Evolutionary conservation across 2,797 vertebrate species (phyloP), one percentile per base, ranked within the genome.

Genomic region (Agapornis canus): DNA sequence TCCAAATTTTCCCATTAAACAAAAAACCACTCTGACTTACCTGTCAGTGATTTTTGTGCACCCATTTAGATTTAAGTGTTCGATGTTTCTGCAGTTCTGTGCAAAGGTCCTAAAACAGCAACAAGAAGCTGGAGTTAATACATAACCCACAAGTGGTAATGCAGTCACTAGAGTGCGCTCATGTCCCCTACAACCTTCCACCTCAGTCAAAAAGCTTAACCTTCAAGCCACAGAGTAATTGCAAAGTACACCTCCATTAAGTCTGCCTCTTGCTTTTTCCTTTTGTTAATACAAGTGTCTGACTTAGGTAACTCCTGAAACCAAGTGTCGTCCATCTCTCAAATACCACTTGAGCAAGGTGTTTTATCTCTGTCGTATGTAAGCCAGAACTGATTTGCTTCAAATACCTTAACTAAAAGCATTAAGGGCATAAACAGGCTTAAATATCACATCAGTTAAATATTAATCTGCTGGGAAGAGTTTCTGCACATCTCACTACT

Each of bases 41-140:
- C 97, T 98, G 98, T 99, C 99, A 26, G 99, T 99, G 97, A 99
- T 99, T 98, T 99, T 99, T 94, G 99, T 99, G 98, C 99, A 99
- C 89, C 99, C 99, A 26, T 99, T 99, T 89, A 99, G 98, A 97
- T 99, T 99, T 96, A 99, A 97, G 89, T 99, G 98, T 94, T 99
- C 99, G 9, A 99, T 99, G 97, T 99, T 99, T 83, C 99, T 98
- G 97, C 99, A 99, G 98, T 99, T 99, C 98, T 99, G 99, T 73
- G 99, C 98, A 97, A 99, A 99, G 18, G 99, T 99, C 97, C 99
- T 99, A 95, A 63, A 97, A 92, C 26, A 75, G 91, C 56, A 94
- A 94, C 37, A 75, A 77, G 61, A 42, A 86, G 25, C 43, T 37
- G 82, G 47, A 78, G 75, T 79, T 43, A 71, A 9, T 32, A 11